A percentile compares a stretch with the other conserved stretches of the same genome.
These are phyloP conservation scores for Alloplasta piceator DNA, from an alignment of 2,888 invertebrate genomes.

Conservation along the genomic window DNA sequence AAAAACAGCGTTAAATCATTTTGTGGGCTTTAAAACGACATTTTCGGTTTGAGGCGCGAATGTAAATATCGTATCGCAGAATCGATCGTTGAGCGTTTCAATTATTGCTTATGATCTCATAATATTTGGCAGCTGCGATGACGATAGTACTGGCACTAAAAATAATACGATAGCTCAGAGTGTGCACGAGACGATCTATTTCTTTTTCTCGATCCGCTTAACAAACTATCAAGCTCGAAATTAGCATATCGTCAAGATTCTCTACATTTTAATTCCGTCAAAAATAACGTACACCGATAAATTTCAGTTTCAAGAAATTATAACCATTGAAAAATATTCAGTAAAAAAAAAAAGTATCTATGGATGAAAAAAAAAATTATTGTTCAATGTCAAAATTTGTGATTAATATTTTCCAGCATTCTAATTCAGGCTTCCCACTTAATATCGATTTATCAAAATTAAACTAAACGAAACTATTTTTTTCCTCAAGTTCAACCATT, in stretches of 20 bases:
- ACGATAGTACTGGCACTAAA: conserved; percentile 53
- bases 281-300: background rate
- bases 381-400: no score
- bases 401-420: no score
- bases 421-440: background rate
- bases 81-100: conserved; percentile 23
- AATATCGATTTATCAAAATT: no score
- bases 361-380: no score
- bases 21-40: background rate
- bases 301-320: background rate
- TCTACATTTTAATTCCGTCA: no score
- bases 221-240: no score
- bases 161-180: conserved; percentile 30
- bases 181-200: background rate
- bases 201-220: no score
- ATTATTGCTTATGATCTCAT: conserved; percentile 54
- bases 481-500: no score
- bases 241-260: no score
- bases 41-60: background rate
- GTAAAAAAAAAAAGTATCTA: no score
- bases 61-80: background rate
- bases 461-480: no score
- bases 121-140: conserved; percentile 55
- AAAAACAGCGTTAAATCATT: background rate
- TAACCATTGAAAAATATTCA: background rate